Evolutionary conservation across 1,140 invertebrate genomes (phyloP), one percentile per base, ranked within the genome.

Genomic region (Formica exsecta): DNA sequence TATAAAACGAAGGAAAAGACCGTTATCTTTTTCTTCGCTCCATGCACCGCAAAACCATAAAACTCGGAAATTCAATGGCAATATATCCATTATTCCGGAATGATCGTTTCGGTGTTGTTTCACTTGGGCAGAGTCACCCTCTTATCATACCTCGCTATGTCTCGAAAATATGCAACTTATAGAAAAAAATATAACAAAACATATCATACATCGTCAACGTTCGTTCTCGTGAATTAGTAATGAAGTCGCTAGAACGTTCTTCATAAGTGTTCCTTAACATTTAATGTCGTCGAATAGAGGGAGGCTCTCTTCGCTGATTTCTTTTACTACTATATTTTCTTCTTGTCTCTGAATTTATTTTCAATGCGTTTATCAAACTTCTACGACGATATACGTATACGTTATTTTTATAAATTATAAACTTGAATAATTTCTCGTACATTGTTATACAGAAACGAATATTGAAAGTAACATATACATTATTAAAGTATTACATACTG

Each of bases 41-140:
- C 85, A 86, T 9, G 77, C 66, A 38, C 85, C 85, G 13, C 85
- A 86, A 16, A 86, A 86, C 59, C 22, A 62, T 0, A 86, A n/a
- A 73, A 86, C 38, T 44, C 79, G 79, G 48, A 86, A 86, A 65
- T 86, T 83, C 2, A 74, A 38, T 22, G 85, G 85, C 7, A 86
- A 64, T 51, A 86, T 36, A 22, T 86, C 85, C 85, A 86, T 86
- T 62, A 32, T 61, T 44, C 19, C 65, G 8, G 8, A 9, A 54
- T 48, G 13, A 3, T 5, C 19, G 36, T 32, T 32, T 66, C 48
- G 22, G 1, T 61, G 1, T 32, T 36, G n/a, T 44, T 48, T 48
- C 5, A 9, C 38, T 66, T 3, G 36, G 9, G 38, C 16, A 11
- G 16, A 11, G 16, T 61, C 25, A 73, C 51, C 25, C 77, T 68